Evolutionary conservation across 2,888 invertebrate species (phyloP), one percentile per base, ranked within the genome.

Genomic region (Lacanobia oleracea): DNA sequence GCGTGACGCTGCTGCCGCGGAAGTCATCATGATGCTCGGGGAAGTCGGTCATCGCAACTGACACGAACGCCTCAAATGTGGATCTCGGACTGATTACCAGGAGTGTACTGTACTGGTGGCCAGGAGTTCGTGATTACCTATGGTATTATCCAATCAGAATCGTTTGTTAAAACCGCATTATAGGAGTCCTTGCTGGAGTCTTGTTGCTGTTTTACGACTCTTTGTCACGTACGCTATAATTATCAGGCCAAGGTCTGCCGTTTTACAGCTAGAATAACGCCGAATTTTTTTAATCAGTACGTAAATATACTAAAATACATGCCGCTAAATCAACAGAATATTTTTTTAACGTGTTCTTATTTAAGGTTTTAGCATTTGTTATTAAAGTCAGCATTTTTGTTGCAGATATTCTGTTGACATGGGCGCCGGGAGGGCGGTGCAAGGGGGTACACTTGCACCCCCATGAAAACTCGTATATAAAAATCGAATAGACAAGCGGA

Each of bases 1-100:
- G 67, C 81, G 66, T 79, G 78, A 50, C 66, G 63, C 37, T 59
- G 57, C 45, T 54, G 59, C n/a, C 50, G 56, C 81, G 81, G 81
- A 79, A 79, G 67, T 81, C 50, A 56, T 67, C 79, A 27, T 27
- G 23, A 40, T n/a, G 5, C 45, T 53, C 64, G 53, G 60, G 61
- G 51, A 80, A 75, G 37, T 21, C n/a, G 66, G 40, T 66, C 40
- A 63, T 66, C 45, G 37, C 27, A 63, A 67, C 63, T 48, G 50
- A 73, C 74, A 60, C 51, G 45, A 50, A 67, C 37, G 10, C 64
- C 40, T 18, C 21, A 40, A 59, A 75, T 53, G 14, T 53, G 23
- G 37, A 65, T 45, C 50, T 64, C 33, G 37, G 51, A 65, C 16
- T 45, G 12, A 21, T 48, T 37, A 16, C 23, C 16, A 59, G 21